Evolutionary conservation across 2,888 invertebrate species (phyloP).

Genomic region (Cenopis cana): DNA sequence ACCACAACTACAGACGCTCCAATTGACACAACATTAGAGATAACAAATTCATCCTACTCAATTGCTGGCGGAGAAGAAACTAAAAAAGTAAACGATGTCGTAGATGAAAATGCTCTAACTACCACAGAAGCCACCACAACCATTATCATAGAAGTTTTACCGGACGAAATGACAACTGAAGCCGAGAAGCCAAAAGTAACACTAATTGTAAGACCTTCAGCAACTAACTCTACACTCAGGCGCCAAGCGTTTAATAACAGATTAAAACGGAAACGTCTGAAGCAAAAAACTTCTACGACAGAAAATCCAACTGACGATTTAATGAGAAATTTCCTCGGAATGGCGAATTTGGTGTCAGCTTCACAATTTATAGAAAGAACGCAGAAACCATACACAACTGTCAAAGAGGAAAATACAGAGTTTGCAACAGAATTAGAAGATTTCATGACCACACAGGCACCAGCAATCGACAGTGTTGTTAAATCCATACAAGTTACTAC

Average conservation of each 20-base stretch:
- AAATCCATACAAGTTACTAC: constrained; percentile 50
- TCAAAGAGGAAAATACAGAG: constrained; percentile 63
- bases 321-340: constrained; percentile 67
- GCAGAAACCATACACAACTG: constrained; percentile 58
- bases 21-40: constrained; percentile 28
- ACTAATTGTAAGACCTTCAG: constrained; percentile 54
- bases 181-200: constrained; percentile 56
- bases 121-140: constrained; percentile 51
- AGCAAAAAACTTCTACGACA: constrained; percentile 68
- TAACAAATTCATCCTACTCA: constrained; percentile 8
- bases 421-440: constrained; percentile 64
- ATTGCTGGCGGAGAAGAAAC: background rate
- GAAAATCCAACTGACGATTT: constrained; percentile 70
- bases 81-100: constrained; percentile 39
- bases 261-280: constrained; percentile 70
- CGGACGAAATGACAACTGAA: constrained; percentile 52
- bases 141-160: constrained; percentile 51
- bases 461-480: constrained; percentile 52
- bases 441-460: constrained; percentile 63
- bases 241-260: constrained; percentile 70
- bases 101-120: constrained; percentile 47
- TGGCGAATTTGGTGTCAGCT: constrained; percentile 72
- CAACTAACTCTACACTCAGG: constrained; percentile 63
- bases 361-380: constrained; percentile 74
- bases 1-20: constrained; percentile 48